These are phyloP conservation scores for Conus betulinus DNA, from an alignment of 1,140 invertebrate species.

Conservation along the genomic window DNA sequence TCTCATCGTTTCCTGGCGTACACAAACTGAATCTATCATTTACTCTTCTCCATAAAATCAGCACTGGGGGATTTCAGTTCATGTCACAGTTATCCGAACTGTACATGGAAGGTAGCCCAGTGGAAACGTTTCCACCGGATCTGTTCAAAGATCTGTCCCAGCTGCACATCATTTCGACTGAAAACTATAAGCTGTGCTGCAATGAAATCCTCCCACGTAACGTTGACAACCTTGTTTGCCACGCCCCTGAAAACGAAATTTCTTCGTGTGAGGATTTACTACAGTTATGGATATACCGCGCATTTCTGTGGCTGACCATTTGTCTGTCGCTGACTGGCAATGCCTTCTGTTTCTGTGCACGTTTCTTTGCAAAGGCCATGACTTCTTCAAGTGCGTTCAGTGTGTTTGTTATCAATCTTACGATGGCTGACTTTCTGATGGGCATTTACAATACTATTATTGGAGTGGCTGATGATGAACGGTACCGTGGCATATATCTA, in stretches of 20 bases:
- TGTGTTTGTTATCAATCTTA: slow-evolving; percentile 54
- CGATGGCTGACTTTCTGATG: slow-evolving; percentile 40
- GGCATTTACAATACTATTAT: slow-evolving; percentile 34
- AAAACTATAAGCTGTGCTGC: slow-evolving; percentile 51
- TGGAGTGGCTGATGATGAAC: slow-evolving; percentile 33
- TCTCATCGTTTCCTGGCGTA: slow-evolving; percentile 15
- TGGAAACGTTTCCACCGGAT: background rate
- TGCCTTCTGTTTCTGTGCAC: slow-evolving; percentile 26
- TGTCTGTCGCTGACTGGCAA: slow-evolving; percentile 50
- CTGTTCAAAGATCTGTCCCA: background rate
- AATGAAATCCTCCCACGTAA: slow-evolving; percentile 26
- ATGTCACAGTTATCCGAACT: background rate
- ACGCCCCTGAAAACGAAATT: slow-evolving; percentile 42
- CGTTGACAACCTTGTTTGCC: slow-evolving; percentile 4
- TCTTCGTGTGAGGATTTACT: slow-evolving; percentile 57
- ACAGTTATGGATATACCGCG: slow-evolving; percentile 33
- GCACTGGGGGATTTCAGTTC: background rate
- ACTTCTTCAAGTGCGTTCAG: slow-evolving; percentile 25
- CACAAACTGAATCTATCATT: background rate
- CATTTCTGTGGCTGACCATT: slow-evolving; percentile 47
- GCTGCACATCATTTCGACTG: slow-evolving; percentile 33
- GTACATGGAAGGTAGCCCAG: background rate
- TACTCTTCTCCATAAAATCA: background rate
- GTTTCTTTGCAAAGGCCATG: background rate
- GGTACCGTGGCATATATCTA: slow-evolving; percentile 54